These are phyloP conservation scores for Clamator glandarius DNA, from an alignment of 2,797 vertebrate species.

Conservation along the genomic window DNA sequence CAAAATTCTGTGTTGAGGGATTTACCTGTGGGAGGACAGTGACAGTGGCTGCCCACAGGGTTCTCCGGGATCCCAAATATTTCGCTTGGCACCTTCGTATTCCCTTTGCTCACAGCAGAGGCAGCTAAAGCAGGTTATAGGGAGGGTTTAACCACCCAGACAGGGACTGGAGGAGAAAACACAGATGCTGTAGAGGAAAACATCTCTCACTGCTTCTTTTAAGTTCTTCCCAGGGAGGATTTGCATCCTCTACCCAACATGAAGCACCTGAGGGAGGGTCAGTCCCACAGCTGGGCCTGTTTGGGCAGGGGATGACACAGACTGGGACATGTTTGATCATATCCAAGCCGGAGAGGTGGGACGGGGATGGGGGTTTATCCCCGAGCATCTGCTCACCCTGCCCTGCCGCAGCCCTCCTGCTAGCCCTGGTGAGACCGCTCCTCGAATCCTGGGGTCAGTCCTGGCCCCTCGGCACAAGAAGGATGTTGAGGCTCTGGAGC, in stretches of 20 bases:
- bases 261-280: neutral
- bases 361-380: accelerated
- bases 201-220: neutral
- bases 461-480: too few species aligned
- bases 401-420: accelerated
- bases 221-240: neutral
- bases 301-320: neutral
- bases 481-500: too few species aligned
- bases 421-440: too few species aligned
- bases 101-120: neutral
- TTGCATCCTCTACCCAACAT: neutral
- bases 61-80: neutral
- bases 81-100: accelerated
- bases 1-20: accelerated
- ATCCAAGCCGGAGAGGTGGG: neutral
- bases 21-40: neutral
- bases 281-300: neutral
- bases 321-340: accelerated
- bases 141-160: neutral
- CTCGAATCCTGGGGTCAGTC: too few species aligned
- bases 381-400: accelerated
- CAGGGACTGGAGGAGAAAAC: neutral
- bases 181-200: accelerated
- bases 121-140: neutral
- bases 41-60: accelerated